Evolutionary conservation across 2,888 invertebrate genomes (phyloP).

Genomic region (Syrista parreyssii): DNA sequence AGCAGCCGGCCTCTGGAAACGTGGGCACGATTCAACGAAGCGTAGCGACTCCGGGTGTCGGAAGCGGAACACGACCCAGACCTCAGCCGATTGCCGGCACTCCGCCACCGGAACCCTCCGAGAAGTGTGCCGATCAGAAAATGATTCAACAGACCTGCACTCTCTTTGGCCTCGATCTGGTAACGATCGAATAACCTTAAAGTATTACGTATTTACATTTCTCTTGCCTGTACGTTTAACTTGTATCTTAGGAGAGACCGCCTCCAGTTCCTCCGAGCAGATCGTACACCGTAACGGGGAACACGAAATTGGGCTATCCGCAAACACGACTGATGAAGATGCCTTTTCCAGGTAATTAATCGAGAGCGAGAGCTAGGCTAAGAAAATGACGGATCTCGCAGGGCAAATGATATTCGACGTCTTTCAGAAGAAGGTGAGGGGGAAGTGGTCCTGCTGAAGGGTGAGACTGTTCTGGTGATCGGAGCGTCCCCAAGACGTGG

Average conservation of each 20-base stretch:
- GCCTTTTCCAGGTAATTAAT: slow-evolving; percentile 77
- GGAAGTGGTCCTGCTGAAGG: slow-evolving; percentile 78
- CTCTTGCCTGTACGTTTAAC: neutral
- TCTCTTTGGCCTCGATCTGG: slow-evolving; percentile 89
- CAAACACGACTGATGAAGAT: slow-evolving; percentile 92
- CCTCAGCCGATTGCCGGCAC: slow-evolving; percentile 93
- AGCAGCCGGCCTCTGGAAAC: slow-evolving; percentile 40
- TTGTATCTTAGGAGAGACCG: slow-evolving; percentile 78
- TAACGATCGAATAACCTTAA: slow-evolving; percentile 60
- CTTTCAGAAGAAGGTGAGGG: slow-evolving; percentile 65
- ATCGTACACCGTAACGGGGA: slow-evolving; percentile 90
- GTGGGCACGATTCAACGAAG: slow-evolving; percentile 58
- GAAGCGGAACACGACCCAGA: slow-evolving; percentile 77
- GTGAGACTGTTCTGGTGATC: slow-evolving; percentile 88
- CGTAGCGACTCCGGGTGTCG: slow-evolving; percentile 49
- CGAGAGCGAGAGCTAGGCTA: neutral
- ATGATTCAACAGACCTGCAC: slow-evolving; percentile 92
- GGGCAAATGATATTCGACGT: neutral
- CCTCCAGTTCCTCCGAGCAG: slow-evolving; percentile 93
- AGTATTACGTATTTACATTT: neutral
- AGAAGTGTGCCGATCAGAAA: slow-evolving; percentile 85
- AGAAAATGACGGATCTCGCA: neutral
- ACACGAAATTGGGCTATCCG: slow-evolving; percentile 92
- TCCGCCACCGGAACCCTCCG: slow-evolving; percentile 83
- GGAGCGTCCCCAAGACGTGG: slow-evolving; percentile 89